These are phyloP conservation scores for Fundulus diaphanus DNA, from an alignment of 2,797 vertebrate genomes.

Conservation along the genomic window DNA sequence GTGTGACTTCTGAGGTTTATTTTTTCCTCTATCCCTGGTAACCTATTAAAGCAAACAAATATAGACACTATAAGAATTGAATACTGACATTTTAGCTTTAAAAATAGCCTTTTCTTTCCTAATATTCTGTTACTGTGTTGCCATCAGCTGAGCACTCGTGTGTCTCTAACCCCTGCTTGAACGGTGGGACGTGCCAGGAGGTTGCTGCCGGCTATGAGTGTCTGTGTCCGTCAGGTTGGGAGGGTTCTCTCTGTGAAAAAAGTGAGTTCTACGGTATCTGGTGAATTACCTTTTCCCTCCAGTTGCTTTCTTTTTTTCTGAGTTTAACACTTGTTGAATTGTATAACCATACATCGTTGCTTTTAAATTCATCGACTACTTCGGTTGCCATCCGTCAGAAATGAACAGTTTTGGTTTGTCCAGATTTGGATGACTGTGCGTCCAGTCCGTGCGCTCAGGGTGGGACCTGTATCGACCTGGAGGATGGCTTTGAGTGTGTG, in stretches of 20 bases:
- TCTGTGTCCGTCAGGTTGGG: slow-evolving; percentile 91
- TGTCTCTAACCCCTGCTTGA: slow-evolving; percentile 91
- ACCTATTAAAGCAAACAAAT: neutral
- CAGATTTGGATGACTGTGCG: slow-evolving; percentile 91
- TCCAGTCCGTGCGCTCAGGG: slow-evolving; percentile 90
- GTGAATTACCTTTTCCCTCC: neutral
- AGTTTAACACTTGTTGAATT: neutral
- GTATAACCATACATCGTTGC: too few relatives aligned
- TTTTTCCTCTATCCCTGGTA: neutral
- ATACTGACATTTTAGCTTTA: neutral
- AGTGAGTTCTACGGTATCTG: slow-evolving; percentile 76
- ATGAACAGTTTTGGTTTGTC: slow-evolving; percentile 7
- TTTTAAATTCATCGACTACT: neutral
- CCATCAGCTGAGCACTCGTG: slow-evolving; percentile 90
- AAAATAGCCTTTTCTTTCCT: neutral
- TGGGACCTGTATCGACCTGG: slow-evolving; percentile 90
- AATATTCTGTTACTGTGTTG: neutral
- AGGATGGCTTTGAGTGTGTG: slow-evolving; percentile 93
- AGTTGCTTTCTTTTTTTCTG: neutral
- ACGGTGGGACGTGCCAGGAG: slow-evolving; percentile 91
- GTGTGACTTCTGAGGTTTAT: neutral
- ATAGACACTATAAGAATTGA: neutral
- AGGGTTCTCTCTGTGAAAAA: slow-evolving; percentile 89
- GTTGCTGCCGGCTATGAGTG: slow-evolving; percentile 89
- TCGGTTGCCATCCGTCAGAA: neutral